Evolutionary conservation across 2,113 vertebrate genomes (phyloP).

Genomic region (Daboia siamensis): DNA sequence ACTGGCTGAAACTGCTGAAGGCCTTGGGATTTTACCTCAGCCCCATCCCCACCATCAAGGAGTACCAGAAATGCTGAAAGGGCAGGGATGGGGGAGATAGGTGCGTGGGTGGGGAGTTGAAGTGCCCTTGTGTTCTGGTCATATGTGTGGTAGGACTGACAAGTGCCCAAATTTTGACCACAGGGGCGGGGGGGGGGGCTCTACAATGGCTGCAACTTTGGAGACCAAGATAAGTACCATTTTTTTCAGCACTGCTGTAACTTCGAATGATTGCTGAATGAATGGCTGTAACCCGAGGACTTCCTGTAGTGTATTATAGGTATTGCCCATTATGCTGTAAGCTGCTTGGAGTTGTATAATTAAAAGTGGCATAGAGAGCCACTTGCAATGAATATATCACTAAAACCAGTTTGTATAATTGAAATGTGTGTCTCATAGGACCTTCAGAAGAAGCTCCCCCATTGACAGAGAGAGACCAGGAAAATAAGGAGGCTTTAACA

Average conservation of each 20-base stretch:
- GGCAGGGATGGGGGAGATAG: not conserved
- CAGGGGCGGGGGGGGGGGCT: accelerated
- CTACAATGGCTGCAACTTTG: not conserved
- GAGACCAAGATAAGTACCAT: not conserved
- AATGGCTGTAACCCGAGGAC: not conserved
- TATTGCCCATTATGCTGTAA: not conserved
- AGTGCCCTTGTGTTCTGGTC: not conserved
- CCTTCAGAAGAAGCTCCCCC: constrained; percentile 54
- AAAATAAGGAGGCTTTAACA: constrained; percentile 46
- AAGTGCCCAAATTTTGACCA: not conserved
- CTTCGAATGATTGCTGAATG: not conserved
- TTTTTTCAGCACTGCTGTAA: not conserved
- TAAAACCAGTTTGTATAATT: not conserved
- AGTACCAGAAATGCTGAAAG: not conserved
- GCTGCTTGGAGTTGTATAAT: not conserved
- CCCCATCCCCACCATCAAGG: not conserved
- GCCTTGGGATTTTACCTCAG: not conserved
- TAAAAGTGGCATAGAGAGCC: not conserved
- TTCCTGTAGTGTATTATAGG: not conserved
- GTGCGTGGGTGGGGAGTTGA: not conserved
- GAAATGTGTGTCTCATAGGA: constrained; percentile 50
- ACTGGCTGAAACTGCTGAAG: not conserved
- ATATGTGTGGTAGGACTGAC: not conserved
- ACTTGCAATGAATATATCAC: not conserved
- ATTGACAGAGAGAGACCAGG: constrained; percentile 43